These are phyloP conservation scores for Erpobdella octoculata DNA, from an alignment of 2,888 invertebrate genomes.

Conservation along the genomic window DNA sequence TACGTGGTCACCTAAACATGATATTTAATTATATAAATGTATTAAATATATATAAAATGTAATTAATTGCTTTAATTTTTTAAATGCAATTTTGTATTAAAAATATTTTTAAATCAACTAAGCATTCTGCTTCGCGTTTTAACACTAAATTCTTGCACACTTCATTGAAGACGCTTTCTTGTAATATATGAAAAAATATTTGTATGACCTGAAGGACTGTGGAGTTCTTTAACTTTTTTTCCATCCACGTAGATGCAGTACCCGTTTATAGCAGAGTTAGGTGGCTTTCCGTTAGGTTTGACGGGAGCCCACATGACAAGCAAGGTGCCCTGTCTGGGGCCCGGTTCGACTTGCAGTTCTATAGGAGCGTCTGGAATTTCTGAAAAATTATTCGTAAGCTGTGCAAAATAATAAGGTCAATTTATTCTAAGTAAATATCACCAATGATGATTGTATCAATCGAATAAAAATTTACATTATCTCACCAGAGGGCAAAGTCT, in stretches of 20 bases:
- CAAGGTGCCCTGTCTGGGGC: conserved; percentile 95
- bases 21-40: no score
- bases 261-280: conserved; percentile 68
- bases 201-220: conserved; percentile 67
- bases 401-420: no score
- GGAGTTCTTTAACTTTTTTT: conserved; percentile 65
- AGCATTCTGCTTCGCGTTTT: no score
- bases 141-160: no score
- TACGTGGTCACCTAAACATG: conserved; percentile 82
- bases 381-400: conserved; percentile 32
- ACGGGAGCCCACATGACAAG: conserved; percentile 98
- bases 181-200: not conserved
- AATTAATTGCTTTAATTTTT: no score
- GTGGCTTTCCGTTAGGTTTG: conserved; percentile 61
- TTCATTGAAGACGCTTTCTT: no score
- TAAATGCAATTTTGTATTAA: no score
- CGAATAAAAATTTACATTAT: not conserved
- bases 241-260: conserved; percentile 97
- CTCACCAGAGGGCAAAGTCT: conserved; percentile 26
- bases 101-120: no score
- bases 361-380: conserved; percentile 63
- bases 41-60: no score
- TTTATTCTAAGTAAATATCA: no score
- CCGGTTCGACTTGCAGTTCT: conserved; percentile 82
- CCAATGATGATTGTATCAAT: not conserved